Base-by-base conservation (phyloP, 2,888 invertebrate species). In the Endotricha flammealis region DNA sequence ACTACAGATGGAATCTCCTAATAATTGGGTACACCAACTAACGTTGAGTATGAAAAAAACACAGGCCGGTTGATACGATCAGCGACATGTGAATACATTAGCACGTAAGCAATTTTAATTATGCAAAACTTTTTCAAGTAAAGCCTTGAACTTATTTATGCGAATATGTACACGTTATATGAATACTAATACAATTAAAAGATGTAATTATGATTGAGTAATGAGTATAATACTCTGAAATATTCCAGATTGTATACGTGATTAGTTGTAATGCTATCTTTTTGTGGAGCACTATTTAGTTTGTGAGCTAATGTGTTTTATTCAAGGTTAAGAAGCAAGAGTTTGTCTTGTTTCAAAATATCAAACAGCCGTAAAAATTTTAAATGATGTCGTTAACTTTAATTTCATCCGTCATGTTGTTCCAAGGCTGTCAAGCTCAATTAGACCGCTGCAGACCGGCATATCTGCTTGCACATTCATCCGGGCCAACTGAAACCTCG, bases 1-100 rank as follows among this genome's bases (percentile, higher is more conserved):
- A 73, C 57, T 43, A 33, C 44, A 69, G 79, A 76, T 80, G 69
- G 58, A 61, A 80, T 79, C 77, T 72, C 55, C 59, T 73, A 74
- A 78, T 79, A 75, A 78, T 74, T 71, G 65, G 69, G 60, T 67
- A 58, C 52, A 50, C 56, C 55, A 55, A 56, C 65, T 63, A 66
- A 68, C 62, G 62, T 61, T 57, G 53, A 47, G 58, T 57, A 52
- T 49, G 64, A 65, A 61, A 68, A 69, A 65, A 65, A 63, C 59
- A 64, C 58, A 55, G 57, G 53, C 55, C 46, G 53, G 58, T 36
- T 55, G 78, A 80, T 81, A 71, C 50, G 42, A 79, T 78, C 79
- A 60, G 53, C 44, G 51, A 67, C 76, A 74, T 73, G 72, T 77
- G 51, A 72, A 70, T 66, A 72, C 57, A 70, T 72, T 69, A 69